Base-by-base conservation (phyloP, 1,140 invertebrate species). In the Cydia fagiglandana region DNA sequence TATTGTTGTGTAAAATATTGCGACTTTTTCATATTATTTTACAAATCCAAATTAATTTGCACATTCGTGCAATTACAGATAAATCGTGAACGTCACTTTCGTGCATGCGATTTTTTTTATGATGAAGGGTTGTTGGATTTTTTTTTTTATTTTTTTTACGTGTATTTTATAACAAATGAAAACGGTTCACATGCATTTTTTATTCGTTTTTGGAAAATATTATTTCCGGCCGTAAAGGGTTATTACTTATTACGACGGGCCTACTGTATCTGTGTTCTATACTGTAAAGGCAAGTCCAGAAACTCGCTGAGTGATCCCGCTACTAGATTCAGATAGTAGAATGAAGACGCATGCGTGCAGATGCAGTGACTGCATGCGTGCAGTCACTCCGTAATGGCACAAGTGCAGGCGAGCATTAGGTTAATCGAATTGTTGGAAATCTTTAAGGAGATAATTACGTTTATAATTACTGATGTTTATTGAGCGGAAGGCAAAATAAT, bases 301-400 rank as follows among this genome's bases (percentile, higher is more conserved):
- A n/a, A 6, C 34, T 70, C 1, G 34, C 66, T 70, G 66, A 70
- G 66, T 70, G 66, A 45, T 70, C 34, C 17, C 5, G 66, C 24
- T 34, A 24, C 66, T 70, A 34, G 66, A 70, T 70, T 70, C 38
- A 70, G 66, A 70, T 70, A 68, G 64, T 64, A n/a, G 56, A 70
- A 70, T 70, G 66, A 70, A 70, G 66, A 70, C 34, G 34, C 66
- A 70, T 70, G 34, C 66, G 17, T 30, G 66, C 66, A 70, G 45
- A 9, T 30, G 66, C 66, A 70, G 45, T 70, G 38, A 28, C 34
- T 38, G 34, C 66, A 70, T 70, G 34, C 66, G 17, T 30, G 66
- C 66, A 70, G 45, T 70, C 66, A 28, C 34, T 38, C n/a, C 66
- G 34, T 70, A 70, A 70, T 70, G 66, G 15, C 20, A 70, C 66